Base-by-base conservation (phyloP, 1,140 invertebrate genomes). In the Acromyrmex echinatior region DNA sequence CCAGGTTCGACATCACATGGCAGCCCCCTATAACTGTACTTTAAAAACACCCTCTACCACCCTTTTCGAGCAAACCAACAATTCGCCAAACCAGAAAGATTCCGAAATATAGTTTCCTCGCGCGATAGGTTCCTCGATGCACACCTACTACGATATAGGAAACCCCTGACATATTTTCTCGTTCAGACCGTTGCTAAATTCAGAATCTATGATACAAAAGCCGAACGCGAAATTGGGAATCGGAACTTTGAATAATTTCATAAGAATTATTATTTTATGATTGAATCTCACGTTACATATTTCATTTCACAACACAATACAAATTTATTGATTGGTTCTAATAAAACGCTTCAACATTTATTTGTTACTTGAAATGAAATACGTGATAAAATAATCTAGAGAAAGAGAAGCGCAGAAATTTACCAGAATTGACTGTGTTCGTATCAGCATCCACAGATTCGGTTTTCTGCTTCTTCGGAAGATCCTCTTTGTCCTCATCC, bases 401-500 rank as follows among this genome's bases (percentile, higher is more conserved):
- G 16, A 28, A 62, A 78, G 14, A 84, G 14, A 39, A 6, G 45
- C 6, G 7, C 6, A 18, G 18, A 14, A 56, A 96, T 97, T 98
- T 95, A 98, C 98, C 98, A 95, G 97, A 98, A 95, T 98, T 97
- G 93, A 98, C 97, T 81, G 98, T 98, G 93, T 98, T 98, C 49
- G 98, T 98, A 94, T 98, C 98, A 58, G 98, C 98, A 93, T 98
- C 98, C 63, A 97, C 97, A 18, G 98, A 97, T 94, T 98, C 97
- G 53, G 97, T 98, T 94, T 97, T 97, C 39, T 96, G 97, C 92
- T 97, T 97, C 94, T 98, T 98, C 70, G 94, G 94, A 70, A 95
- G 90, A 16, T 96, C 96, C 21, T 96, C 94, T 77, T 96, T 96
- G 1, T 96, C 97, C 94, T 93, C 96, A 92, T 94, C 96, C 88